Conservation (phyloP, 2,113 vertebrate genomes). For the Bos javanicus region DNA sequence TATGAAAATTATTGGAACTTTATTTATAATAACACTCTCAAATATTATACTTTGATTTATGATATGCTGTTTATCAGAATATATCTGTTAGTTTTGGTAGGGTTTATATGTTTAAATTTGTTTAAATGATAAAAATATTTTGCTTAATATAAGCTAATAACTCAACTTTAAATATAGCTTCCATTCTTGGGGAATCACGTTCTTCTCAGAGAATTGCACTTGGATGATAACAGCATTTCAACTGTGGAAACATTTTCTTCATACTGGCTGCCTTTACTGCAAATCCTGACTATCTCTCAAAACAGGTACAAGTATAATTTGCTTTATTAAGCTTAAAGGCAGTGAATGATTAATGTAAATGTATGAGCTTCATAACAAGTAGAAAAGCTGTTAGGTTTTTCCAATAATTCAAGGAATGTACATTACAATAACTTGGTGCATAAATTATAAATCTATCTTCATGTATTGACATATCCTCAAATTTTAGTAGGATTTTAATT, state of each 20-base stretch:
- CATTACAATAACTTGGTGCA: not conserved
- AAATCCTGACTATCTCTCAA: constrained; percentile 83
- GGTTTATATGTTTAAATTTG: not conserved
- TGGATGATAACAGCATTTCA: constrained; percentile 93
- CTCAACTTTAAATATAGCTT: constrained; percentile 79
- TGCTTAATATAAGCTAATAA: constrained; percentile 30
- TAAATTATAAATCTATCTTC: not conserved
- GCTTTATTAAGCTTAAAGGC: not conserved
- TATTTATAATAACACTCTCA: not conserved
- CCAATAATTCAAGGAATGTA: not conserved
- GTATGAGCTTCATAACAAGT: not conserved
- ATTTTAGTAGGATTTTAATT: constrained; percentile 26
- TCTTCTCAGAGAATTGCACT: constrained; percentile 88
- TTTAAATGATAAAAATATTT: constrained; percentile 15
- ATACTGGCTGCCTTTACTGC: constrained; percentile 92
- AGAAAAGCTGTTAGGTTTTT: not conserved
- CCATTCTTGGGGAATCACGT: constrained; percentile 91
- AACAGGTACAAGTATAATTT: constrained; percentile 87
- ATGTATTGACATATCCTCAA: not conserved
- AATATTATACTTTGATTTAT: not conserved
- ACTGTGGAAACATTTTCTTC: constrained; percentile 79
- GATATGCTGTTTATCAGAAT: not conserved
- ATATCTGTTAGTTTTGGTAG: not conserved
- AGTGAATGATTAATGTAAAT: not conserved
- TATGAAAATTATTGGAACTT: not conserved